phyloP scores from a whole-genome alignment of 30 jellyfish, hydroid and myxozoan genomes.

The Pseudorhiza aurosa region DNA sequence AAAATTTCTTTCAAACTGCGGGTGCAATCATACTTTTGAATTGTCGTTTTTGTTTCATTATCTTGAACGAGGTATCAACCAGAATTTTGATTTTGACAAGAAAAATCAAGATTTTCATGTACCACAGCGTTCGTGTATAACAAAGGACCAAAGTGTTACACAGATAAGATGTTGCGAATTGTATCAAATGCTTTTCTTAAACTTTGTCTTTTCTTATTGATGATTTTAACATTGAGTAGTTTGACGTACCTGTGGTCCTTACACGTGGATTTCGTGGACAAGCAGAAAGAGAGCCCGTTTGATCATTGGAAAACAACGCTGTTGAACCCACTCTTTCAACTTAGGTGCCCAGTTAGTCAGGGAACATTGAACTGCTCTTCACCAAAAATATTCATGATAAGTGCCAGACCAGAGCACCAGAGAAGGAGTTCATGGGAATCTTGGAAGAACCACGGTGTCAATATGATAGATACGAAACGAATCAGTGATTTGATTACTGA shows the following conservation, averaged over 20 bases:
- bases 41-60: no score
- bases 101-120: no score
- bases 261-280: constrained; percentile 12
- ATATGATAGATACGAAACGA: constrained; percentile 1
- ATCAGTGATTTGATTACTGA: not conserved
- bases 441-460: not conserved
- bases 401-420: constrained; percentile 25
- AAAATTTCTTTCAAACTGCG: no score
- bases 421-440: not conserved
- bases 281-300: constrained; percentile 38
- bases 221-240: not conserved
- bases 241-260: not conserved
- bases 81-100: no score
- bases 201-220: no score
- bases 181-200: no score
- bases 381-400: constrained; percentile 30
- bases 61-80: no score
- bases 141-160: no score
- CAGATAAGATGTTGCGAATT: no score
- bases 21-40: no score
- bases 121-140: no score
- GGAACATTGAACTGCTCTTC: not conserved
- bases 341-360: not conserved
- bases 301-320: constrained; percentile 3
- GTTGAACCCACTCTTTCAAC: not conserved